A percentile compares a stretch with the other conserved stretches of the same genome.
Evolutionary conservation across 2,113 vertebrate species (phyloP).

Genomic region (Pangasianodon gigas): DNA sequence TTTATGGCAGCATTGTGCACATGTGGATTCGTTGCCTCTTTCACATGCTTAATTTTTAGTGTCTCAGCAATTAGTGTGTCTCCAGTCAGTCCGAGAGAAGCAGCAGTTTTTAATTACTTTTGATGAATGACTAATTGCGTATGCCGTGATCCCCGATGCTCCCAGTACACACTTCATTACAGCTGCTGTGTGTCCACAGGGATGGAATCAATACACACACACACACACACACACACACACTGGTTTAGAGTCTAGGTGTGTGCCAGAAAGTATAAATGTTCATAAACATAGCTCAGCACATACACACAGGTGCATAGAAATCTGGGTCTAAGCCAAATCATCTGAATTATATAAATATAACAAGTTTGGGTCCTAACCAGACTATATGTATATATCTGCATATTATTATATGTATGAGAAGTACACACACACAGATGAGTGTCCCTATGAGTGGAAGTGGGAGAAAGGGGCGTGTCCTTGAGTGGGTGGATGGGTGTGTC

Average conservation of each 20-base stretch:
- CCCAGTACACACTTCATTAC: conserved; percentile 66
- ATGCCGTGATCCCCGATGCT: conserved; percentile 61
- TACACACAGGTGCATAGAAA: background rate
- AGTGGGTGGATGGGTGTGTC: background rate
- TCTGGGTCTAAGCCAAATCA: background rate
- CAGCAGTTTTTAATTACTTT: conserved; percentile 80
- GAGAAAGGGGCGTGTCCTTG: background rate
- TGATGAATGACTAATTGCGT: conserved; percentile 79
- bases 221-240: conserved; percentile 34
- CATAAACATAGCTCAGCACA: conserved; percentile 5
- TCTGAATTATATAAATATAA: background rate
- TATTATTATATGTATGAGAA: background rate
- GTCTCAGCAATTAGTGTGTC: conserved; percentile 73
- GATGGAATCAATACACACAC: conserved; percentile 71
- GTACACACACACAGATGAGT: background rate
- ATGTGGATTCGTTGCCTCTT: conserved; percentile 44
- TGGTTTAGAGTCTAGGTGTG: background rate
- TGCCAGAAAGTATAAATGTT: conserved; percentile 29
- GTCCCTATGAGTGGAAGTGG: background rate
- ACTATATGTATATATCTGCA: background rate
- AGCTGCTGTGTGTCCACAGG: conserved; percentile 65
- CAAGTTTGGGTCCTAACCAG: background rate
- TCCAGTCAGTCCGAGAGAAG: conserved; percentile 72
- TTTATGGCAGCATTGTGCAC: conserved; percentile 31
- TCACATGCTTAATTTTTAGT: conserved; percentile 65